phyloP scores from a whole-genome alignment of 2,113 vertebrate species.

The Caranx melampygus region DNA sequence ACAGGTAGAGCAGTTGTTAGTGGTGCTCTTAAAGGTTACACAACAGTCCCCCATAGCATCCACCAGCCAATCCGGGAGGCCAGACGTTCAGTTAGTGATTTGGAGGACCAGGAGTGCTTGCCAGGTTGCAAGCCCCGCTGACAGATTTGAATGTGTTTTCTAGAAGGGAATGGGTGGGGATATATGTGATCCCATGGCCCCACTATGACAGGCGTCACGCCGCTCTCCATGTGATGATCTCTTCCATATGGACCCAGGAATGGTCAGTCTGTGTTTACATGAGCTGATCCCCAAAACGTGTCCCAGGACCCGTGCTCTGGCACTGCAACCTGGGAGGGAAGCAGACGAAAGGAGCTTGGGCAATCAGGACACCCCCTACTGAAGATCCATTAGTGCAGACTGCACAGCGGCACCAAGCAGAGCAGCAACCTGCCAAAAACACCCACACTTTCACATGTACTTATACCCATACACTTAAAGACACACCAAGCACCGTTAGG shows the following conservation, averaged over 20 bases:
- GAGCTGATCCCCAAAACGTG: slow-evolving; percentile 70
- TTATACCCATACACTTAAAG: slow-evolving; percentile 48
- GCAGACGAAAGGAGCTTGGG: slow-evolving; percentile 51
- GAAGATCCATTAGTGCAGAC: slow-evolving; percentile 62
- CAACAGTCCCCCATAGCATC: slow-evolving; percentile 16
- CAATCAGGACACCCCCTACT: slow-evolving; percentile 65
- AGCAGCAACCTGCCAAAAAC: slow-evolving; percentile 64
- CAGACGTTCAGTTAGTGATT: slow-evolving; percentile 28
- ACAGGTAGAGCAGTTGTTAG: slow-evolving; percentile 10
- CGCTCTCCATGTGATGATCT: slow-evolving; percentile 69
- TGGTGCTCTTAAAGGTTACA: not conserved
- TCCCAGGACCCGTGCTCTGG: slow-evolving; percentile 63
- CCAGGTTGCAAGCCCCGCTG: slow-evolving; percentile 68
- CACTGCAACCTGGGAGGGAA: slow-evolving; percentile 40
- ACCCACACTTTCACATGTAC: slow-evolving; percentile 27
- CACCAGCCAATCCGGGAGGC: slow-evolving; percentile 26
- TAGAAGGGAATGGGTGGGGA: slow-evolving; percentile 54
- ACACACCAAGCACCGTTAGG: slow-evolving; percentile 63
- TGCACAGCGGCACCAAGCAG: slow-evolving; percentile 69
- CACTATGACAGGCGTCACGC: slow-evolving; percentile 67
- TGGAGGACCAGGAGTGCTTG: slow-evolving; percentile 30
- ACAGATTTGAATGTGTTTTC: slow-evolving; percentile 69
- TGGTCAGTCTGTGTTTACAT: slow-evolving; percentile 77
- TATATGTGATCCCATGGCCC: slow-evolving; percentile 59
- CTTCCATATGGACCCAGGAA: slow-evolving; percentile 80